phyloP scores from a whole-genome alignment of 2,888 invertebrate genomes.

The Drosophila tripunctata region DNA sequence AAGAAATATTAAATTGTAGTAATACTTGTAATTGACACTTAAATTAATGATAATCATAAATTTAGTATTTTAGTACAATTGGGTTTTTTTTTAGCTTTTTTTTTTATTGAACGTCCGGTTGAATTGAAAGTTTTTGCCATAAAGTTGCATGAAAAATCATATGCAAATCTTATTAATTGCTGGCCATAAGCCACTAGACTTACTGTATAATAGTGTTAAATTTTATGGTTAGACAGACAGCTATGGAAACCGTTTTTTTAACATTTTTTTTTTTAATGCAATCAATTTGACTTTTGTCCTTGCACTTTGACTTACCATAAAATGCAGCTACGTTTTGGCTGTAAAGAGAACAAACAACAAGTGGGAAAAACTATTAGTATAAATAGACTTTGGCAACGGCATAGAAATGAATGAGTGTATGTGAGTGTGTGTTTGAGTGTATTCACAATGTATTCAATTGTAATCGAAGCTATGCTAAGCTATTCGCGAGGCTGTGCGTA shows the following conservation, averaged over 20 bases:
- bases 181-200: neutral
- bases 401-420: neutral
- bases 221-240: too few species aligned
- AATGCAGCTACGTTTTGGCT: constrained; percentile 53
- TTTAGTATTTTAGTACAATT: neutral
- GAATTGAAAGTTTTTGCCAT: neutral
- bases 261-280: neutral
- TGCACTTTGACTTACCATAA: constrained; percentile 65
- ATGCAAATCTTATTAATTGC: constrained; percentile 13
- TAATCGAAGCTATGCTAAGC: constrained; percentile 33
- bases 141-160: constrained; percentile 1
- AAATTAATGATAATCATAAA: neutral
- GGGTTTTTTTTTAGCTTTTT: neutral
- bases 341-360: constrained; percentile 45
- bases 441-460: constrained; percentile 25
- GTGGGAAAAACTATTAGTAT: constrained; percentile 40
- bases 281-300: constrained; percentile 2
- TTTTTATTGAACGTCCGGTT: constrained; percentile 9
- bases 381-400: constrained; percentile 2
- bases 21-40: neutral
- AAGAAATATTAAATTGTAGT: neutral
- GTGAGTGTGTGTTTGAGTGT: neutral
- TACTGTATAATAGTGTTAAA: too few species aligned
- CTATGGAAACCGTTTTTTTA: neutral
- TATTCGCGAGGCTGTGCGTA: constrained; percentile 35